phyloP scores from a whole-genome alignment of 2,888 invertebrate genomes.

The Deroplatys truncata region DNA sequence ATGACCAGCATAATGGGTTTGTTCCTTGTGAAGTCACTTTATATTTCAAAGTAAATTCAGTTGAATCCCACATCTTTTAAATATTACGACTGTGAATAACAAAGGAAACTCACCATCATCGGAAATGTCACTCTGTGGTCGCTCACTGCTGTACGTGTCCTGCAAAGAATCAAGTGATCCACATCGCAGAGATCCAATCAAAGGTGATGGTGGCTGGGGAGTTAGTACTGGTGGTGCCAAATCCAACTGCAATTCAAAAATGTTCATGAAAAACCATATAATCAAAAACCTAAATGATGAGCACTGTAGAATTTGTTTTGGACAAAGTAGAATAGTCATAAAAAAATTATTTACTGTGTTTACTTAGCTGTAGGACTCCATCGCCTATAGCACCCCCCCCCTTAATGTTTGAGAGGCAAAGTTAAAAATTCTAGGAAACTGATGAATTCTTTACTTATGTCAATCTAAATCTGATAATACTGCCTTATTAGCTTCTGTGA shows the following conservation, averaged over 20 bases:
- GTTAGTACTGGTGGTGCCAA: not conserved
- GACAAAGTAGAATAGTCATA: too few species aligned
- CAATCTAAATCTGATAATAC: too few species aligned
- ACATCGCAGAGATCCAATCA: constrained; percentile 39
- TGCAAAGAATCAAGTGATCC: constrained; percentile 56
- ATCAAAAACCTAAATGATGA: not conserved
- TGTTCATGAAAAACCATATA: not conserved
- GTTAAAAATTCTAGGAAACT: too few species aligned
- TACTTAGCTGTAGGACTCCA: too few species aligned
- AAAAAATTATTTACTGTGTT: too few species aligned
- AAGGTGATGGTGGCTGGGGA: not conserved
- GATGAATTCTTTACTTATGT: too few species aligned
- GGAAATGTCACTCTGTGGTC: constrained; percentile 42
- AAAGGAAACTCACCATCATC: constrained; percentile 44
- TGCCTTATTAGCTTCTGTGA: too few species aligned
- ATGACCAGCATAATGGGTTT: too few species aligned
- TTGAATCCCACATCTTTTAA: not conserved
- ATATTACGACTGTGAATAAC: not conserved
- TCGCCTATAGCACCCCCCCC: too few species aligned
- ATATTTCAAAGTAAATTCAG: not conserved
- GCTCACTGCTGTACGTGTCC: constrained; percentile 41
- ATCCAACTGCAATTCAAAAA: constrained; percentile 1
- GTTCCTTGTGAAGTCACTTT: too few species aligned
- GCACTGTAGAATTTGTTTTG: too few species aligned
- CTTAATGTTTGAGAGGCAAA: too few species aligned